A percentile compares a stretch with the other conserved stretches of the same genome.
Conservation (phyloP, 2,888 invertebrate genomes). For the Melinopterus prodromus region DNA sequence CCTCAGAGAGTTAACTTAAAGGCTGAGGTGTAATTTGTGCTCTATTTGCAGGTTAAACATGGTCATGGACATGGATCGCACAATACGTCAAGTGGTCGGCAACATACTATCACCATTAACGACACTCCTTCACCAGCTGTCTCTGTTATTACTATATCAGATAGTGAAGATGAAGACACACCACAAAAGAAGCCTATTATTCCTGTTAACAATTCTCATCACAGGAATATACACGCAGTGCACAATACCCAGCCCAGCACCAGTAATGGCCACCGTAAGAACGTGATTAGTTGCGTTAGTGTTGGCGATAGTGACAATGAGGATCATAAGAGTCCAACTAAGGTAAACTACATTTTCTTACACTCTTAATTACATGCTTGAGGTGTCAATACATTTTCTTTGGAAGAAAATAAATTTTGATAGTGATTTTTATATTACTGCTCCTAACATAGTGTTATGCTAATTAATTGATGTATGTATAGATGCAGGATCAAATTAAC, state of each 20-base stretch:
- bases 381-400: no score
- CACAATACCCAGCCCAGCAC: constrained; percentile 21
- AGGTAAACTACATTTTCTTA: constrained; percentile 47
- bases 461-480: neutral
- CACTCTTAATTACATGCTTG: no score
- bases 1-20: no score
- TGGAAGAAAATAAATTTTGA: no score
- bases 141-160: constrained; percentile 94
- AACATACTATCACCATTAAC: constrained; percentile 93
- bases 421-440: no score
- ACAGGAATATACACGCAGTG: constrained; percentile 52
- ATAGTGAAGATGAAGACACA: constrained; percentile 85
- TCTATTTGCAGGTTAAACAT: constrained; percentile 39
- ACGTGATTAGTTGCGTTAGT: constrained; percentile 81
- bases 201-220: constrained; percentile 52
- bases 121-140: constrained; percentile 96
- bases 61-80: constrained; percentile 48
- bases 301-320: constrained; percentile 80
- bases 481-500: constrained; percentile 38
- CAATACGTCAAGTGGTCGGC: constrained; percentile 61
- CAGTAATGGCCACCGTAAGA: constrained; percentile 66
- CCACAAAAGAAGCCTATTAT: constrained; percentile 57
- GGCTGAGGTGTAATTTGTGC: no score
- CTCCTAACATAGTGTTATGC: neutral
- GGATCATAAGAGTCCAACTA: constrained; percentile 66